phyloP scores from a whole-genome alignment of 2,113 vertebrate species.

The Platysternon megacephalum region DNA sequence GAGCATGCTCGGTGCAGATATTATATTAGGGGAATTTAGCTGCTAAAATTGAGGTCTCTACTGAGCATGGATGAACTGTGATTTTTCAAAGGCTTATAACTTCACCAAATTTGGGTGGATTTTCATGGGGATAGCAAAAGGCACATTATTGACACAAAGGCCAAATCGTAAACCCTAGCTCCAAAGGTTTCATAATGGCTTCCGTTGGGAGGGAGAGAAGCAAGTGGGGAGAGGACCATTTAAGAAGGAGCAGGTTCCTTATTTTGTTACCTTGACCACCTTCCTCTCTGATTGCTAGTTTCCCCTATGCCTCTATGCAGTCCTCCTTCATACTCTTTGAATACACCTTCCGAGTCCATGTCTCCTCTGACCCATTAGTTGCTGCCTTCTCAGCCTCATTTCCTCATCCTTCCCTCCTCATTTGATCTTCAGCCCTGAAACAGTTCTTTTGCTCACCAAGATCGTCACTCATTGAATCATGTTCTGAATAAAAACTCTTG shows the following conservation, averaged over 20 bases:
- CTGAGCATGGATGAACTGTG: background rate
- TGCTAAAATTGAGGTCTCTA: background rate
- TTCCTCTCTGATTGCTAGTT: background rate
- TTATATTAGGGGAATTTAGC: background rate
- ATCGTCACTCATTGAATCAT: background rate
- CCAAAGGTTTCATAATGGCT: background rate
- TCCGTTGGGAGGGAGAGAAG: background rate
- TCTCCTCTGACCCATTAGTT: background rate
- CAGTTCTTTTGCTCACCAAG: background rate
- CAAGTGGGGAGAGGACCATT: background rate
- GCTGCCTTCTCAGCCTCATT: background rate
- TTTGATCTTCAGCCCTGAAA: background rate
- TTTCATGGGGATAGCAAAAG: background rate
- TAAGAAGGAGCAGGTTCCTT: background rate
- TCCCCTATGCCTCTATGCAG: background rate
- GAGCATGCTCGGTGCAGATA: no score
- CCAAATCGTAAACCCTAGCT: no score
- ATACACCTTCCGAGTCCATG: background rate
- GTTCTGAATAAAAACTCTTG: background rate
- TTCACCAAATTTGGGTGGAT: background rate
- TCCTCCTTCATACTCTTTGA: background rate
- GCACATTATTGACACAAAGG: no score
- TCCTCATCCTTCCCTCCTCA: background rate
- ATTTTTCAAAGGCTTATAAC: background rate
- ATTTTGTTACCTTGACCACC: background rate